Evolutionary conservation across 2,888 invertebrate species (phyloP).

Genomic region (Invenusta paracnida): DNA sequence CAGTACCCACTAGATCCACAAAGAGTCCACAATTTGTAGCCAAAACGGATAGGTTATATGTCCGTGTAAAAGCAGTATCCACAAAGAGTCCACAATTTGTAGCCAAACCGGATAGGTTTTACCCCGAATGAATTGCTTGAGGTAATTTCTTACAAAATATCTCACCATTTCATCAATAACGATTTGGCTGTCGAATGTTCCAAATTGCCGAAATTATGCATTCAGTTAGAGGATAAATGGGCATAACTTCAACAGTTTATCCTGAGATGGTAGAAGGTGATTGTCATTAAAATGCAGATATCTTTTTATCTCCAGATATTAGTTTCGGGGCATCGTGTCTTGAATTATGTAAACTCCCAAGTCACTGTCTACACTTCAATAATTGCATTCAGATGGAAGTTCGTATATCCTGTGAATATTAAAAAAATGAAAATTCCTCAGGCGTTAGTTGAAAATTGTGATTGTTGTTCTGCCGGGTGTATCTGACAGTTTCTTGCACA

Average conservation of each 20-base stretch:
- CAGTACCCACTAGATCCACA: background rate
- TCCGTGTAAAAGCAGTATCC: background rate
- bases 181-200: background rate
- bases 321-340: background rate
- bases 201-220: background rate
- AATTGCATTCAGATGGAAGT: too few relatives aligned
- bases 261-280: background rate
- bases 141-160: background rate
- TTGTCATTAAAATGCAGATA: background rate
- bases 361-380: background rate
- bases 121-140: background rate
- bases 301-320: background rate
- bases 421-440: too few relatives aligned
- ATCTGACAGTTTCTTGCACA: too few relatives aligned
- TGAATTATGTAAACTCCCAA: background rate
- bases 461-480: too few relatives aligned
- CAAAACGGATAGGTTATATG: background rate
- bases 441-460: too few relatives aligned
- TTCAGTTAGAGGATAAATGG: background rate
- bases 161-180: background rate
- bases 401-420: too few relatives aligned
- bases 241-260: background rate
- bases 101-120: background rate
- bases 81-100: background rate
- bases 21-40: background rate